phyloP scores from a whole-genome alignment of 2,797 vertebrate genomes.

The Lacerta bilineata region DNA sequence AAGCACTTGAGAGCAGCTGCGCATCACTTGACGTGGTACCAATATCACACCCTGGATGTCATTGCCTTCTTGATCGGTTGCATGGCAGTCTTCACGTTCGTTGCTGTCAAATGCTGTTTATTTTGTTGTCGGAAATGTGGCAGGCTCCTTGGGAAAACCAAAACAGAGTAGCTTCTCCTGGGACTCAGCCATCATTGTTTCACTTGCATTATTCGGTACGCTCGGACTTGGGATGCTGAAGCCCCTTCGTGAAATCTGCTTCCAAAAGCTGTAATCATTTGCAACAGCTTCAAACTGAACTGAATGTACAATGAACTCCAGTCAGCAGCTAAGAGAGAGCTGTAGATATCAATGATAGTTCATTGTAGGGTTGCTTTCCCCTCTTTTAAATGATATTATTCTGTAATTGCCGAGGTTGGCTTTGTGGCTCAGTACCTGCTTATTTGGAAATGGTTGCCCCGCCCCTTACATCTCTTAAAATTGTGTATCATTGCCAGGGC shows the following conservation, averaged over 20 bases:
- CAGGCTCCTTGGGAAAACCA: constrained; percentile 53
- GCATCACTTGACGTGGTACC: constrained; percentile 85
- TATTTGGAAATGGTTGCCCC: background rate
- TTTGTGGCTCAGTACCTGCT: background rate
- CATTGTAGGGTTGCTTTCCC: background rate
- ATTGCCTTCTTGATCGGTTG: constrained; percentile 77
- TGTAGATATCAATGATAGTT: background rate
- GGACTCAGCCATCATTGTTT: background rate
- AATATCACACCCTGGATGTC: constrained; percentile 86
- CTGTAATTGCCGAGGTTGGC: background rate
- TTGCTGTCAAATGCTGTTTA: constrained; percentile 63
- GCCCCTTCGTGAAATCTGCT: background rate
- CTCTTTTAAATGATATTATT: background rate
- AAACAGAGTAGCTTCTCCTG: constrained; percentile 62
- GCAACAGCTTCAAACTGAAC: background rate
- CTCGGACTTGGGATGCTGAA: too few relatives aligned
- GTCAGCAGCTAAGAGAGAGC: background rate
- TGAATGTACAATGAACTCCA: background rate
- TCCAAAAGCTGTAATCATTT: too few relatives aligned
- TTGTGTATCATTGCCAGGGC: background rate
- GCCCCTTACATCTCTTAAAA: background rate
- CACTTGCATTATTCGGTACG: background rate
- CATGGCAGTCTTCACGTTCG: constrained; percentile 51
- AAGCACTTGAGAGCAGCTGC: constrained; percentile 84
- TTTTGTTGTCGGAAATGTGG: constrained; percentile 67